Evolutionary conservation across 2,113 vertebrate species (phyloP), one percentile per base, ranked within the genome.

Genomic region (Calyptommatus sinebrachiatus): DNA sequence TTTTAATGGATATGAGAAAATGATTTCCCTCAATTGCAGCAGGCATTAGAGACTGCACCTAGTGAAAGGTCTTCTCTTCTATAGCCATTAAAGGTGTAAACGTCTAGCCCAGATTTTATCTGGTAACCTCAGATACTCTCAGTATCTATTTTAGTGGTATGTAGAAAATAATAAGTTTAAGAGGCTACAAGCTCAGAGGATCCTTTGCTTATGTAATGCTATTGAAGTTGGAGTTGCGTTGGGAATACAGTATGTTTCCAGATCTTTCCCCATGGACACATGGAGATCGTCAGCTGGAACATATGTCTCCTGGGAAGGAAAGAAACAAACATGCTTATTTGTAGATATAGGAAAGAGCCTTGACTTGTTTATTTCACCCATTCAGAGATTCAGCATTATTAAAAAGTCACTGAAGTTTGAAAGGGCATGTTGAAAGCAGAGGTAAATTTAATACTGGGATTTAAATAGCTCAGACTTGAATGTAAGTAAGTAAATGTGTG

Each of bases 151-250:
- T 76, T 68, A 76, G 78, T 73, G 69, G 76, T 86, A 53, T 62
- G 78, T 11, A 41, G n/a, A 65, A 28, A 78, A 79, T 0, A 35
- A 79, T 0, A 41, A 2, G 41, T 31, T 1, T 3, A 70, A 68
- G 75, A 45, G 0, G 5, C 79, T 71, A 29, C 60, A 46, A 22
- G 75, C 85, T 78, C 0, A 0, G 69, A 76, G 78, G 71, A 86
- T 89, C 20, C 0, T 86, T 88, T 88, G 83, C 83, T 35, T 83
- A 75, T 53, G 24, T 83, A 53, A 31, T 2, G 3, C 73, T 80
- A 7, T 6, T 0, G 1, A 31, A 80, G 41, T 77, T 67, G 1
- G 1, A 35, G 53, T 81, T 0, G 0, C 2, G 6, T 68, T 29
- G 10, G 73, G 83, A 84, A 46, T 78, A 57, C 80, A 85, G 84